phyloP scores from a whole-genome alignment of 2,888 invertebrate species.

The Deroplatys truncata region DNA sequence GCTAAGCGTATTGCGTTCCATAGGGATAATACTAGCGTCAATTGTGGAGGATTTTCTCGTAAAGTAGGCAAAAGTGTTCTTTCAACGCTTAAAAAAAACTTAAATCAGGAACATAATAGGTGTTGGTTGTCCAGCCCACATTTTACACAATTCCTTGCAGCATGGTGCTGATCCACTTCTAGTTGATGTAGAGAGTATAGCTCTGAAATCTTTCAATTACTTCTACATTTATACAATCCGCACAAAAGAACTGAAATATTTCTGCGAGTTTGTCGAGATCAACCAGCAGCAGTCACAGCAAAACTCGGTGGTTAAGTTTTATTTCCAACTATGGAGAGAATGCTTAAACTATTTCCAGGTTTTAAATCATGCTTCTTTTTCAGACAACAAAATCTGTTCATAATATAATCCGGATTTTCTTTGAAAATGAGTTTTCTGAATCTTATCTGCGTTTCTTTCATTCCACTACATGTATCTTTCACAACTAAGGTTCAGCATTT shows the following conservation, averaged over 20 bases:
- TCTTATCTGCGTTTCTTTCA: not conserved
- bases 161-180: not conserved
- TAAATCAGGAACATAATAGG: no score
- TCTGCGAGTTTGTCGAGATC: no score
- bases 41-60: no score
- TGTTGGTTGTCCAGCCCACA: not conserved
- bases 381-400: not conserved
- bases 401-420: not conserved
- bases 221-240: not conserved
- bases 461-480: not conserved
- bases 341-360: no score
- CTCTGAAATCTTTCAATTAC: not conserved
- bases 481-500: not conserved
- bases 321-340: not conserved
- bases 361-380: not conserved
- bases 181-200: not conserved
- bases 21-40: no score
- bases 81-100: no score
- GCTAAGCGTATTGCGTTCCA: not conserved
- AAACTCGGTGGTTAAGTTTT: not conserved
- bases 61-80: no score
- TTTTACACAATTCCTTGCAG: not conserved
- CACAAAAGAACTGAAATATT: no score
- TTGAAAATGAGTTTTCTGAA: not conserved
- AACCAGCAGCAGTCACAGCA: no score